Evolutionary conservation across 1,140 invertebrate genomes (phyloP).

Genomic region (Hyposmocoma kahamanoa): DNA sequence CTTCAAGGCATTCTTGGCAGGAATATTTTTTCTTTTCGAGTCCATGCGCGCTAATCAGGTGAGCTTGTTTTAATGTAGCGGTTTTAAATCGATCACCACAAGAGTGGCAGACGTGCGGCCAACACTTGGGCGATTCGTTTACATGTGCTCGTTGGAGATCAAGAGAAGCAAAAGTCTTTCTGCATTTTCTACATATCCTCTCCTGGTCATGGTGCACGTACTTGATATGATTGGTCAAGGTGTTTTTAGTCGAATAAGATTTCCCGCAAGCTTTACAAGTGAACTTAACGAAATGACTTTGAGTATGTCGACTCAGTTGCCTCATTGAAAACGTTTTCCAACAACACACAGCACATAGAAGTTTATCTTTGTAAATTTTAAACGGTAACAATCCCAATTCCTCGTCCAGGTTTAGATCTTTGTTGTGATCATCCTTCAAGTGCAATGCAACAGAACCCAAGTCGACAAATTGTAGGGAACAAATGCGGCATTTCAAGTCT

Average conservation of each 20-base stretch:
- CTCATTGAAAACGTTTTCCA: slow-evolving; percentile 34
- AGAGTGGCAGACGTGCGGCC: slow-evolving; percentile 26
- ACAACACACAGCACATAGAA: slow-evolving; percentile 42
- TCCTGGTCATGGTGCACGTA: slow-evolving; percentile 16
- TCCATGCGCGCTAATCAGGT: slow-evolving; percentile 18
- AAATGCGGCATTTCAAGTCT: slow-evolving; percentile 39
- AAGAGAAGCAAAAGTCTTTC: slow-evolving; percentile 24
- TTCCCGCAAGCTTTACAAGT: slow-evolving; percentile 71
- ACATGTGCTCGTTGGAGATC: slow-evolving; percentile 35
- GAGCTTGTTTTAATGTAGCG: slow-evolving; percentile 14
- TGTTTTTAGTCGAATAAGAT: slow-evolving; percentile 45
- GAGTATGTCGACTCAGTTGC: slow-evolving; percentile 43
- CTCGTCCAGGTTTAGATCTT: slow-evolving; percentile 25
- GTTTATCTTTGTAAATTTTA: slow-evolving; percentile 33
- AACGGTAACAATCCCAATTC: slow-evolving; percentile 45
- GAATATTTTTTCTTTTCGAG: slow-evolving; percentile 12
- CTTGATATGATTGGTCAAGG: slow-evolving; percentile 24
- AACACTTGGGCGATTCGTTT: slow-evolving; percentile 24
- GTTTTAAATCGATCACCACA: slow-evolving; percentile 22
- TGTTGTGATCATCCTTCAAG: slow-evolving; percentile 29
- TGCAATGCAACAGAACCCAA: slow-evolving; percentile 35
- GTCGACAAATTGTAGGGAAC: slow-evolving; percentile 25
- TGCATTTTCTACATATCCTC: slow-evolving; percentile 40
- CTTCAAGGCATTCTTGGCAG: slow-evolving; percentile 17
- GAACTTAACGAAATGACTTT: slow-evolving; percentile 59